Conservation (phyloP, 2,797 vertebrate species). For the Strix occidentalis region DNA sequence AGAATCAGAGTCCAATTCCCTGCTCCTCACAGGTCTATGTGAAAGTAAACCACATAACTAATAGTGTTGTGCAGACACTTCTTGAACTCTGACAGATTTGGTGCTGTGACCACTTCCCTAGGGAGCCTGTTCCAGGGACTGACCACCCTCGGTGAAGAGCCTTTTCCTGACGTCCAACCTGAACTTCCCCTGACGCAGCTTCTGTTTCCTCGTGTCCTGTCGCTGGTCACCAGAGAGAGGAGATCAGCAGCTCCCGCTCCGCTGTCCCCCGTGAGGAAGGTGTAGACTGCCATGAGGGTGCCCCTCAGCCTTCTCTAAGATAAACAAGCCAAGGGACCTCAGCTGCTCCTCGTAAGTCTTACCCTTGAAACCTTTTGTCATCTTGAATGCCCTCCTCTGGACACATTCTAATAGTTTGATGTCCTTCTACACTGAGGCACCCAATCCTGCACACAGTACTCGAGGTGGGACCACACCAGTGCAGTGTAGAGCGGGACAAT, state of each 20-base stretch:
- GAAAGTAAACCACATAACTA: neutral
- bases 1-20: neutral
- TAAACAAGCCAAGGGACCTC: neutral
- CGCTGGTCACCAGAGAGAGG: neutral
- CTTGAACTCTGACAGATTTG: neutral
- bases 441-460: neutral
- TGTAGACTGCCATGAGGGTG: neutral
- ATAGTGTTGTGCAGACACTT: fast-evolving
- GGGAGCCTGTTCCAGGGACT: neutral
- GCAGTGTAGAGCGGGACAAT: neutral
- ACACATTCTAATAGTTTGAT: neutral
- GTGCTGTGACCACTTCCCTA: neutral
- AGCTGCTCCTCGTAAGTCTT: neutral
- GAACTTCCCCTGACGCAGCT: neutral
- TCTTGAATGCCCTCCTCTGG: neutral
- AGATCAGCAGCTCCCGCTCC: neutral
- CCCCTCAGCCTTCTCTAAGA: neutral
- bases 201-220: neutral
- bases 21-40: neutral
- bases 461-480: fast-evolving
- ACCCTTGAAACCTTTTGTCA: neutral
- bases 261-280: fast-evolving
- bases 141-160: neutral
- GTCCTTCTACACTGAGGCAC: neutral
- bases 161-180: neutral